Percentiles rank a stretch among this genome's conserved stretches.
Evolutionary conservation across 2,888 invertebrate genomes (phyloP).

Genomic region (Pantelozetes paolii): DNA sequence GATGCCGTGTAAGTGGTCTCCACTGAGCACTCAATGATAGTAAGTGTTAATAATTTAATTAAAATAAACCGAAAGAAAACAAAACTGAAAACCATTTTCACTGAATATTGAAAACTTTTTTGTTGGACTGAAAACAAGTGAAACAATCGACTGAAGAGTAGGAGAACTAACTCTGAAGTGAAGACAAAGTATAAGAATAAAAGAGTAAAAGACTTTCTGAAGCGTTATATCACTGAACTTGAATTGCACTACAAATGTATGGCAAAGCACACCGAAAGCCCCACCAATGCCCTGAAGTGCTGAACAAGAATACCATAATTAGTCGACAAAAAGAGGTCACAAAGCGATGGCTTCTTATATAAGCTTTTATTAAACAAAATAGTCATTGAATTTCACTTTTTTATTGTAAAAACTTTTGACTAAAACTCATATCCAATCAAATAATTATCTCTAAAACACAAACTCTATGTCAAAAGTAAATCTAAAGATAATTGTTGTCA

Average conservation of each 20-base stretch:
- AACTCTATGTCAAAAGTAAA: neutral
- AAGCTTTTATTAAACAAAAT: neutral
- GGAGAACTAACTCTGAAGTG: neutral
- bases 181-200: neutral
- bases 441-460: neutral
- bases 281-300: conserved; percentile 9
- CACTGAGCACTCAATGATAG: neutral
- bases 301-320: conserved; percentile 13
- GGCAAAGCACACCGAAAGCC: neutral
- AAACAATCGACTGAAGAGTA: neutral
- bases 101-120: neutral
- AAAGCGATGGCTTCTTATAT: neutral
- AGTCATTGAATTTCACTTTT: conserved; percentile 36
- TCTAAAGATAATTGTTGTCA: neutral
- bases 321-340: neutral
- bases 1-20: neutral
- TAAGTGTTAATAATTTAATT: neutral
- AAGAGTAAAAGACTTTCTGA: neutral
- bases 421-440: neutral
- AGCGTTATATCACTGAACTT: conserved; percentile 31
- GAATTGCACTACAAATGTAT: conserved; percentile 17
- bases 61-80: neutral
- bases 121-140: neutral
- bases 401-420: neutral
- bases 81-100: conserved; percentile 7